phyloP scores from a whole-genome alignment of 2,113 vertebrate species.

The Albula glossodonta region DNA sequence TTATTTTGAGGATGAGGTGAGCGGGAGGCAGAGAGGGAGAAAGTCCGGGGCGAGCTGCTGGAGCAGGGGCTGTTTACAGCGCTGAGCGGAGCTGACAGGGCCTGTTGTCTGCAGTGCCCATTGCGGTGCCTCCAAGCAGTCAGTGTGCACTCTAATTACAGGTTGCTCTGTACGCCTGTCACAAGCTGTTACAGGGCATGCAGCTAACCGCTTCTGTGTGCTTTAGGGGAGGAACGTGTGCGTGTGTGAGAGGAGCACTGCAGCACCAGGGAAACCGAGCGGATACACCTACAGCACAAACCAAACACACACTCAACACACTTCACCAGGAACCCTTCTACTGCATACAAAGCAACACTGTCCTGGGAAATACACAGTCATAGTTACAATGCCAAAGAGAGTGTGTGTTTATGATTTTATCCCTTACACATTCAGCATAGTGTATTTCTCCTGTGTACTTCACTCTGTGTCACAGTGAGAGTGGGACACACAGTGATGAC shows the following conservation, averaged over 20 bases:
- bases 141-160: conserved; percentile 15
- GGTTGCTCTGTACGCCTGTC: conserved; percentile 17
- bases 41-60: background rate
- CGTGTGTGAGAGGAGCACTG: background rate
- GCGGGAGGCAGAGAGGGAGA: background rate
- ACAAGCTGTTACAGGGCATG: background rate
- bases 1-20: background rate
- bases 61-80: background rate
- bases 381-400: too few species aligned
- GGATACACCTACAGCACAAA: background rate
- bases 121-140: background rate
- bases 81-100: background rate
- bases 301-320: background rate
- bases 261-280: background rate
- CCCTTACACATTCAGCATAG: too few species aligned
- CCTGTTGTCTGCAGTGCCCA: conserved; percentile 1
- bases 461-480: too few species aligned
- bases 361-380: too few species aligned
- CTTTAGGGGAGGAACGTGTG: background rate
- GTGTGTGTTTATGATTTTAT: too few species aligned
- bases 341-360: background rate
- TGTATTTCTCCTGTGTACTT: too few species aligned
- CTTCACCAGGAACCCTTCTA: background rate
- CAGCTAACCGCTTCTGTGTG: background rate
- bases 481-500: background rate